These are phyloP conservation scores for Fulica atra DNA, from an alignment of 2,113 vertebrate genomes.

Conservation along the genomic window DNA sequence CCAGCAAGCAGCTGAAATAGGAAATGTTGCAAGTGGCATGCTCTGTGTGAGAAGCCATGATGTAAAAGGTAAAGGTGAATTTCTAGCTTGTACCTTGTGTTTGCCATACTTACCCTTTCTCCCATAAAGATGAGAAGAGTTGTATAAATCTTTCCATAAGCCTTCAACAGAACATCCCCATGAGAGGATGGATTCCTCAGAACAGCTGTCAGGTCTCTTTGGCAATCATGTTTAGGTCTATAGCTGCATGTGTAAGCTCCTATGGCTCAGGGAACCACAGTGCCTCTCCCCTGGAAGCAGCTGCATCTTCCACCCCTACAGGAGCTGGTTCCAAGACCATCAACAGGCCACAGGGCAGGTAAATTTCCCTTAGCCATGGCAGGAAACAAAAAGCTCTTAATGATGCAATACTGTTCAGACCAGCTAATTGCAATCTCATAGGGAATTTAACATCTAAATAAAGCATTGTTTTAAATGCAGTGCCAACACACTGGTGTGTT, in stretches of 20 bases:
- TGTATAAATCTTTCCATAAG: neutral
- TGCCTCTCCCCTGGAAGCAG: neutral
- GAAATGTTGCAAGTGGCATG: neutral
- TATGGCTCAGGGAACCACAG: fast-evolving
- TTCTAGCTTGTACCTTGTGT: neutral
- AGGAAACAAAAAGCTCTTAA: neutral
- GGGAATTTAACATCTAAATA: neutral
- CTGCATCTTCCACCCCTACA: neutral
- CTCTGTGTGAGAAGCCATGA: fast-evolving
- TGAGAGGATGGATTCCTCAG: neutral
- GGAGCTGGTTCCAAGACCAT: neutral
- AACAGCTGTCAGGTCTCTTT: neutral
- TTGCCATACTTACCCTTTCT: neutral
- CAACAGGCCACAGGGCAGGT: fast-evolving
- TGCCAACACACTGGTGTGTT: neutral
- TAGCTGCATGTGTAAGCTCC: neutral
- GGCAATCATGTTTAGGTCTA: neutral
- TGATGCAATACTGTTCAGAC: neutral
- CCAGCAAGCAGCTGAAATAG: neutral
- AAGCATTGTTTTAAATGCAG: neutral
- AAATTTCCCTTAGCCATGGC: neutral
- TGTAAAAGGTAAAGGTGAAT: neutral
- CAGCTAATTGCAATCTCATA: neutral
- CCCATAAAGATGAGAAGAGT: neutral
- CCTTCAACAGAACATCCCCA: neutral